A percentile compares a stretch with the other conserved stretches of the same genome.
Conservation (phyloP, 1,140 invertebrate species). For the Magallana ariakensis region DNA sequence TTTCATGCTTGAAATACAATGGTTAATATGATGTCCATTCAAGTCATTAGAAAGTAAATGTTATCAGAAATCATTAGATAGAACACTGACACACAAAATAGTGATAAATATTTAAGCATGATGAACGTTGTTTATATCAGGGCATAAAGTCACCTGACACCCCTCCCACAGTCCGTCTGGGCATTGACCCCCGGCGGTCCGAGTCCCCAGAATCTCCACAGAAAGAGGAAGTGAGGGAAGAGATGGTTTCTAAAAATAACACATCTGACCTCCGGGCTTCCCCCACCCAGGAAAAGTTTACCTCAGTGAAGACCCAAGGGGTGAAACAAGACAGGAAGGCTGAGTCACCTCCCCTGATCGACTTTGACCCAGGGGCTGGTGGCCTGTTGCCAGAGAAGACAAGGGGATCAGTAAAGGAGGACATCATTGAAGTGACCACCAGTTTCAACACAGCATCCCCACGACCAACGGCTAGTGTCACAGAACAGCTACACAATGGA, state of each 20-base stretch:
- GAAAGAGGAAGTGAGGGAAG: not conserved
- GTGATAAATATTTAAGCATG: no score
- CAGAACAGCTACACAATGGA: not conserved
- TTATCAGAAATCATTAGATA: no score
- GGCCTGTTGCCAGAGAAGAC: not conserved
- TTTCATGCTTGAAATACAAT: no score
- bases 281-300: not conserved
- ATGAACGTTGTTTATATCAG: not conserved
- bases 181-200: not conserved
- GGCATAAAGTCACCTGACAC: not conserved
- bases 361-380: not conserved
- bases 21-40: no score
- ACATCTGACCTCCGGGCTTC: not conserved
- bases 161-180: not conserved
- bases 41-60: no score
- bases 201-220: not conserved
- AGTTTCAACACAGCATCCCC: conserved; percentile 10
- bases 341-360: conserved; percentile 2
- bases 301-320: not conserved
- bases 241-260: not conserved
- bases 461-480: not conserved
- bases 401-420: not conserved
- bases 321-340: not conserved
- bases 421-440: conserved; percentile 15
- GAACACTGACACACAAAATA: no score